A percentile compares a stretch with the other conserved stretches of the same genome.
Conservation (phyloP, 2,113 vertebrate genomes). For the Neogobius melanostomus region DNA sequence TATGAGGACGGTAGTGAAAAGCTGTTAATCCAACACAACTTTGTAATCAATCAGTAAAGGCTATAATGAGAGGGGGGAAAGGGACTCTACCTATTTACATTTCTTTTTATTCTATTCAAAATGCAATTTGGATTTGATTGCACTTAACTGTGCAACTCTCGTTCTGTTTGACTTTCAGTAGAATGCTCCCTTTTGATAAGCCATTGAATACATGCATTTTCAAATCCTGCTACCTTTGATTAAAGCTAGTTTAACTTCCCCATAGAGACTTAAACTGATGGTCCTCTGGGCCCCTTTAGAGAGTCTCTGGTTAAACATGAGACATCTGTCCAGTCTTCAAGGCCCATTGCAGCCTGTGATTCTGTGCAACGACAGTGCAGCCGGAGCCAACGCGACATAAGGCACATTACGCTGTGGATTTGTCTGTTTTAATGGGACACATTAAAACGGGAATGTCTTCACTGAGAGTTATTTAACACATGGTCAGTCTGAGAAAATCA, state of each 20-base stretch:
- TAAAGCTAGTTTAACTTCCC: background rate
- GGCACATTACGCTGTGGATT: constrained; percentile 48
- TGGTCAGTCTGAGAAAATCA: constrained; percentile 7
- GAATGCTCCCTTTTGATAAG: background rate
- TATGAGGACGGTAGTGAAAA: background rate
- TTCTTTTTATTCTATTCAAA: too few species aligned
- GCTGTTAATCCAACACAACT: background rate
- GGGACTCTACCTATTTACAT: too few species aligned
- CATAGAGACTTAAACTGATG: constrained; percentile 3
- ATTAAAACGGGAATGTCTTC: constrained; percentile 5
- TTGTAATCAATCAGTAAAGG: background rate
- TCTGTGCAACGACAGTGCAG: constrained; percentile 17
- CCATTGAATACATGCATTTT: background rate
- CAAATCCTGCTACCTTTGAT: background rate
- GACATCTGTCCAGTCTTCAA: constrained; percentile 47
- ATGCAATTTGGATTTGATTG: too few species aligned
- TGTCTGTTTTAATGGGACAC: background rate
- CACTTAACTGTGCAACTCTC: too few species aligned
- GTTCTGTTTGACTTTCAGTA: background rate
- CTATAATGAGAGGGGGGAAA: too few species aligned
- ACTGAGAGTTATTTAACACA: constrained; percentile 7
- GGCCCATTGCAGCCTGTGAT: constrained; percentile 36
- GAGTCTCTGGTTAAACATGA: constrained; percentile 37
- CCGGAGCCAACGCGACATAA: constrained; percentile 53
- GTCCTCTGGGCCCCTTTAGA: constrained; percentile 35